phyloP scores from a whole-genome alignment of 2,113 vertebrate species.

The Nerophis lumbriciformis region DNA sequence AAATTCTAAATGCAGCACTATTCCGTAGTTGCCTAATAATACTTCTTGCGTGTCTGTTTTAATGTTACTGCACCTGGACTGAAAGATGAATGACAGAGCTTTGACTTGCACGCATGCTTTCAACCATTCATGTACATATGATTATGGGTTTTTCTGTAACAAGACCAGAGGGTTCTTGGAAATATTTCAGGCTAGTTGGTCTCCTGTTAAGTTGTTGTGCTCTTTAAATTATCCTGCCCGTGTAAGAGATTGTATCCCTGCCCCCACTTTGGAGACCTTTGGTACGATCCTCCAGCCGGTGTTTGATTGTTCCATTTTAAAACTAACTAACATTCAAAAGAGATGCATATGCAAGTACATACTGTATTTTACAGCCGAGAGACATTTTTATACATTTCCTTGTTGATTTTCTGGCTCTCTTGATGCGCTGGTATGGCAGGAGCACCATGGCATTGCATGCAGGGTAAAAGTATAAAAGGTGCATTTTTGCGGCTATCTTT shows the following conservation, averaged over 20 bases:
- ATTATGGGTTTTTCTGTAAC: slow-evolving; percentile 7
- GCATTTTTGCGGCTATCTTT: neutral
- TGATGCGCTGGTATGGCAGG: slow-evolving; percentile 59
- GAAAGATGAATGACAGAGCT: slow-evolving; percentile 66
- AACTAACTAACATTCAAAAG: slow-evolving; percentile 36
- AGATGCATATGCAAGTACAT: slow-evolving; percentile 35
- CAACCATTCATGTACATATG: slow-evolving; percentile 50
- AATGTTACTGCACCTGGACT: slow-evolving; percentile 36
- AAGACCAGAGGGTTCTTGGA: slow-evolving; percentile 34
- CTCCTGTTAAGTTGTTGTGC: slow-evolving; percentile 33
- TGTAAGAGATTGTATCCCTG: slow-evolving; percentile 29
- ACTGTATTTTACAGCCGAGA: slow-evolving; percentile 20
- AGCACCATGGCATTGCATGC: slow-evolving; percentile 62
- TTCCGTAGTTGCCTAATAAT: slow-evolving; percentile 63
- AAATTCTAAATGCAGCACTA: slow-evolving; percentile 50
- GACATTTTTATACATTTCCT: slow-evolving; percentile 31
- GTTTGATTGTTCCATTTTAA: slow-evolving; percentile 4
- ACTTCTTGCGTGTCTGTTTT: slow-evolving; percentile 13
- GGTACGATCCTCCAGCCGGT: slow-evolving; percentile 2
- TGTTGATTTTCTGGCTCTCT: slow-evolving; percentile 37
- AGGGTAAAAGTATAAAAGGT: slow-evolving; percentile 16
- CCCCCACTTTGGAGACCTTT: slow-evolving; percentile 24
- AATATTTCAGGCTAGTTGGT: slow-evolving; percentile 28
- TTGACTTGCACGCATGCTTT: slow-evolving; percentile 44
- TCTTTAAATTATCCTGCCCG: slow-evolving; percentile 16